Evolutionary conservation across 2,113 vertebrate genomes (phyloP), one percentile per base, ranked within the genome.

Genomic region (Neomonachus schauinslandi): DNA sequence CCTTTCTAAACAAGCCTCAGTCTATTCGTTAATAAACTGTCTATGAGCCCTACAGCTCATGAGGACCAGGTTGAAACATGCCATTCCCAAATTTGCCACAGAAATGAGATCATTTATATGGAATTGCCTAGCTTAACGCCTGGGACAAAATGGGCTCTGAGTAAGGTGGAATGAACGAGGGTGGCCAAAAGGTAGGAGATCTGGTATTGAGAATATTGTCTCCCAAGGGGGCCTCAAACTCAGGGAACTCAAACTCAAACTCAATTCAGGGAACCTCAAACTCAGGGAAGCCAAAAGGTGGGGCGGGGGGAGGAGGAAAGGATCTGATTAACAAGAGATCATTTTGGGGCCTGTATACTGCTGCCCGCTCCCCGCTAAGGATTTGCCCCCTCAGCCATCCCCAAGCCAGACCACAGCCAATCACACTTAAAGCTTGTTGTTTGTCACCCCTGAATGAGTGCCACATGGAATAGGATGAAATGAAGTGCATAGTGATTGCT

Each of bases 401-500:
- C 1, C 10, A 42, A 76, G 26, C 16, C 26, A 92, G 86, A 91
- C 28, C 49, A 76, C 36, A 31, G 11, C 15, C 53, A 46, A 24
- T 85, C 59, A 59, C 71, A 63, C 61, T 91, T 89, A 88, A 87
- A 36, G 16, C 28, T 65, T 74, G 16, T 39, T 67, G 7, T 55
- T 85, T 93, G 63, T 79, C n/a, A 31, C 72, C 65, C 36, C 96
- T 61, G 36, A 84, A 83, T 76, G 21, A 39, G 26, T 49, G 28
- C 33, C 22, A 31, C 21, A 28, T 69, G 86, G 94, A 87, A 97
- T 89, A 98, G 97, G 69, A 0, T 94, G 31, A 2, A 93, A 77
- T 74, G 90, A 84, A 96, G 76, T 4, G 63, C 91, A 22, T 33
- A 42, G 84, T 91, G 77, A 18, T 93, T 95, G 90, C 89, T 98